These are phyloP conservation scores for Tapirus terrestris DNA, from an alignment of 2,113 vertebrate species.

Conservation along the genomic window DNA sequence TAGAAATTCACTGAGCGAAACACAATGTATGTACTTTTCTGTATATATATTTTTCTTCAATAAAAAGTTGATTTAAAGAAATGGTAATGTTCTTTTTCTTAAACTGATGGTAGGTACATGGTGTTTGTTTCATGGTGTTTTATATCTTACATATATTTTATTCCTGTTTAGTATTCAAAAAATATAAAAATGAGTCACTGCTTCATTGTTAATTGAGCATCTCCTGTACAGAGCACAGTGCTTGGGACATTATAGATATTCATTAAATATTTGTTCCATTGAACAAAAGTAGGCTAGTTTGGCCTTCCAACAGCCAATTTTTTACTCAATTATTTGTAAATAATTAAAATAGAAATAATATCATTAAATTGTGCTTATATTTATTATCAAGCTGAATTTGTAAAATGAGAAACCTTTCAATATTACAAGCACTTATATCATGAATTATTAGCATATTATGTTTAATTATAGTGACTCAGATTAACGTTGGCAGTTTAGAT, in stretches of 20 bases:
- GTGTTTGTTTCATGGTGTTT: not conserved
- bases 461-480: not conserved
- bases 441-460: not conserved
- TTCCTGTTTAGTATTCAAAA: not conserved
- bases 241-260: not conserved
- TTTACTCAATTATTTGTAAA: constrained; percentile 39
- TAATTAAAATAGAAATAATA: not conserved
- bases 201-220: not conserved
- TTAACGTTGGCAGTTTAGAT: constrained; percentile 17
- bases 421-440: not conserved
- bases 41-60: not conserved
- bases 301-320: not conserved
- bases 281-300: not conserved
- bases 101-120: not conserved
- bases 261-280: not conserved
- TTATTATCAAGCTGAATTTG: constrained; percentile 26
- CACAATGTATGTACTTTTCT: not conserved
- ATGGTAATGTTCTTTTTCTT: constrained; percentile 21
- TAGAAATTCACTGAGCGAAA: not conserved
- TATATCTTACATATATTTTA: not conserved
- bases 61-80: constrained; percentile 56
- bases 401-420: constrained; percentile 23
- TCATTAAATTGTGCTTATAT: not conserved
- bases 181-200: not conserved
- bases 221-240: not conserved